Evolutionary conservation across 1,140 invertebrate genomes (phyloP).

Genomic region (Paramacrobiotus metropolitanus): DNA sequence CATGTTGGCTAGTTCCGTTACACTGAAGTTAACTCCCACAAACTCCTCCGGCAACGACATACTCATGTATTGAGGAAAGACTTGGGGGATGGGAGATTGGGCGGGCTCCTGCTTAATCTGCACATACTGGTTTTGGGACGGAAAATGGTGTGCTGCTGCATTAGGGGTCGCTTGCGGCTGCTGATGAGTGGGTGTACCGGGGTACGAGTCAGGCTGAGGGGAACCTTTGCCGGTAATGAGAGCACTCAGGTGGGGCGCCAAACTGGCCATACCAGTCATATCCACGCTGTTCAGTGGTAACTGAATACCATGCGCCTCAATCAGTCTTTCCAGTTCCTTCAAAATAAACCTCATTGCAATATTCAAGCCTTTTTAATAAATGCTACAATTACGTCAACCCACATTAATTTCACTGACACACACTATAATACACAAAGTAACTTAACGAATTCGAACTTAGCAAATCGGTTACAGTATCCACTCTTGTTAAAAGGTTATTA

Average conservation of each 20-base stretch:
- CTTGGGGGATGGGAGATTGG: neutral
- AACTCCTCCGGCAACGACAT: neutral
- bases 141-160: too few relatives aligned
- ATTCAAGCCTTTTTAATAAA: too few relatives aligned
- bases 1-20: neutral
- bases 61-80: neutral
- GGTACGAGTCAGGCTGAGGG: neutral
- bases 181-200: neutral
- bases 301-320: slow-evolving; percentile 17
- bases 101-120: neutral
- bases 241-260: neutral
- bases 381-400: too few relatives aligned
- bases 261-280: neutral
- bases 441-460: too few relatives aligned
- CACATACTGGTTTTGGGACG: neutral
- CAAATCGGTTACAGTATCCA: too few relatives aligned
- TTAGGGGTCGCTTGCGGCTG: too few relatives aligned
- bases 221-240: neutral
- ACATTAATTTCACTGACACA: too few relatives aligned
- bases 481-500: too few relatives aligned
- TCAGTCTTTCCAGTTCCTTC: slow-evolving; percentile 16
- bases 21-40: neutral
- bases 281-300: slow-evolving; percentile 11
- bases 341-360: too few relatives aligned
- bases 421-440: too few relatives aligned